A percentile compares a stretch with the other conserved stretches of the same genome.
Evolutionary conservation across 2,888 invertebrate genomes (phyloP).

Genomic region (Drosophila flavopinicola): DNA sequence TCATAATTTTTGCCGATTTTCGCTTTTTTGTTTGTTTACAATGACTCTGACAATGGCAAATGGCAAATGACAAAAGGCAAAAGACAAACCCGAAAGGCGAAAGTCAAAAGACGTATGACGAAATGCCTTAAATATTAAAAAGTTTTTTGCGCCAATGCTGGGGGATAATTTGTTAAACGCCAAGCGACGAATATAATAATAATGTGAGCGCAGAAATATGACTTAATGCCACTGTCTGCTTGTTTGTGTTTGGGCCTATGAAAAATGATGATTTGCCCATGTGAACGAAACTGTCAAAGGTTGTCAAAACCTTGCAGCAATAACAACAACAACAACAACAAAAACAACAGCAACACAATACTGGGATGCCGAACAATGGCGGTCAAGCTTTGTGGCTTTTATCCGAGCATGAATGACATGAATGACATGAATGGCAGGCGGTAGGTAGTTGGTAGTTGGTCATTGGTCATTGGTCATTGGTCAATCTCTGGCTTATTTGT

Average conservation of each 20-base stretch:
- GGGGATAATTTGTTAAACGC: conserved; percentile 68
- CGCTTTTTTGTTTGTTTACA: conserved; percentile 37
- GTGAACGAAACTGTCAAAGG: conserved; percentile 76
- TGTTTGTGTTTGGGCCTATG: conserved; percentile 37
- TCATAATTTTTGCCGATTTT: conserved; percentile 54
- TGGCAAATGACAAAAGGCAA: conserved; percentile 23
- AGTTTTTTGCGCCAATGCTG: conserved; percentile 47
- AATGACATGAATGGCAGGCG: too few relatives aligned
- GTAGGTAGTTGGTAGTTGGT: conserved; percentile 9
- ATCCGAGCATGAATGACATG: conserved; percentile 36
- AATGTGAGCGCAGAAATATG: conserved; percentile 52
- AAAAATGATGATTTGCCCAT: conserved; percentile 74
- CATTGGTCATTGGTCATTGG: conserved; percentile 14
- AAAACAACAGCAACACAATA: conserved; percentile 47
- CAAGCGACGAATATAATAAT: conserved; percentile 21
- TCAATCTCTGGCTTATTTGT: conserved; percentile 59
- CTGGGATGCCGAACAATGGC: conserved; percentile 28
- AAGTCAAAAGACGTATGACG: conserved; percentile 40
- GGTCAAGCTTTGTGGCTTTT: conserved; percentile 49
- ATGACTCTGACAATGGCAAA: conserved; percentile 46
- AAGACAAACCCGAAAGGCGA: conserved; percentile 25
- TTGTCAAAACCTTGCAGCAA: conserved; percentile 74
- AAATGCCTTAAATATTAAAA: conserved; percentile 56
- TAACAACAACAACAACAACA: conserved; percentile 58
- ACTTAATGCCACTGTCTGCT: conserved; percentile 37